Evolutionary conservation across 1,140 invertebrate species (phyloP).

Genomic region (Bombus haemorrhoidalis): DNA sequence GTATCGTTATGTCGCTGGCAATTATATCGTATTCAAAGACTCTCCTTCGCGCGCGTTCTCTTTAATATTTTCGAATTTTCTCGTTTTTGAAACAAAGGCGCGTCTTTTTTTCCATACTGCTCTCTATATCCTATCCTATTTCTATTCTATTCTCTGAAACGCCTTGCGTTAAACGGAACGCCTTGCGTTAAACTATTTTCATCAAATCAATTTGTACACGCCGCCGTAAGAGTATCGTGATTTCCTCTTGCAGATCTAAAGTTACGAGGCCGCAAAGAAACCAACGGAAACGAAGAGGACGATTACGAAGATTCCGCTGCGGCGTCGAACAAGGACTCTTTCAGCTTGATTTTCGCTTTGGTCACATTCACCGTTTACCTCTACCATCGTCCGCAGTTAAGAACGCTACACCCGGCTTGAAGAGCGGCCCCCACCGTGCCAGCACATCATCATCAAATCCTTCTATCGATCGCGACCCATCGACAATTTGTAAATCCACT

Average conservation of each 20-base stretch:
- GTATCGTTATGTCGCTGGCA: too few relatives aligned
- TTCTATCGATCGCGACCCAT: slow-evolving; percentile 53
- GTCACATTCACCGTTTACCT: slow-evolving; percentile 70
- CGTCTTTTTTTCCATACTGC: too few relatives aligned
- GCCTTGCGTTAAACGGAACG: too few relatives aligned
- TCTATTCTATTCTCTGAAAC: too few relatives aligned
- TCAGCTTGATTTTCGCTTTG: slow-evolving; percentile 52
- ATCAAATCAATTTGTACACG: neutral
- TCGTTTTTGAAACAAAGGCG: too few relatives aligned
- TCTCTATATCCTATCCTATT: too few relatives aligned
- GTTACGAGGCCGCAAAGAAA: slow-evolving; percentile 74
- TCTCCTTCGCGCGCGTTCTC: neutral
- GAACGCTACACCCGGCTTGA: slow-evolving; percentile 76
- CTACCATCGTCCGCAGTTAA: slow-evolving; percentile 75
- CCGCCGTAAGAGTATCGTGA: neutral
- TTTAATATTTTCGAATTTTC: too few relatives aligned
- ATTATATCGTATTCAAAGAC: neutral
- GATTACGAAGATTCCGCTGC: slow-evolving; percentile 77
- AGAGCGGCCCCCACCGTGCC: slow-evolving; percentile 59
- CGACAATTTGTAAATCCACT: slow-evolving; percentile 65
- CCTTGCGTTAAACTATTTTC: neutral
- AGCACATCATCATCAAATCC: slow-evolving; percentile 31
- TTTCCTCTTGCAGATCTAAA: slow-evolving; percentile 73
- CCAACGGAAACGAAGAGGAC: slow-evolving; percentile 71
- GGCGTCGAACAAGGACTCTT: slow-evolving; percentile 56